Evolutionary conservation across 1,140 invertebrate species (phyloP).

Genomic region (Frieseomelitta varia): DNA sequence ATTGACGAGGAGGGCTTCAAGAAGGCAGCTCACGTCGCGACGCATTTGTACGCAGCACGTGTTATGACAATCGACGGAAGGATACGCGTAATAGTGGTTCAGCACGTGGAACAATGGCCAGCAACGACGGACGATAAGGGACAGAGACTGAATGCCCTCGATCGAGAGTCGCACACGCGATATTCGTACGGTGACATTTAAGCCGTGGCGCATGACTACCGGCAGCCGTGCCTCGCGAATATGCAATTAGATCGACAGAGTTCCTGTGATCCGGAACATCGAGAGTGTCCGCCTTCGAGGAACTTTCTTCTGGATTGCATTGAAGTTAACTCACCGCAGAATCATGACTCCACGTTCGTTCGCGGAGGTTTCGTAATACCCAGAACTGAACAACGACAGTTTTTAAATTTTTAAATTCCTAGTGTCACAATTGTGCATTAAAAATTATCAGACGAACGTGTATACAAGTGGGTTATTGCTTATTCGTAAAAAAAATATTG

Average conservation of each 20-base stretch:
- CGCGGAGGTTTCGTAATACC: too few relatives aligned
- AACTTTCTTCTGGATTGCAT: not conserved
- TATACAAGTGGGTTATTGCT: too few relatives aligned
- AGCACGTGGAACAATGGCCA: conserved; percentile 42
- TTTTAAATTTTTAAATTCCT: too few relatives aligned
- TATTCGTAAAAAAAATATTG: too few relatives aligned
- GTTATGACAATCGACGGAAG: conserved; percentile 46
- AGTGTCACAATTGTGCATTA: too few relatives aligned
- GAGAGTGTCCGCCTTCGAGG: not conserved
- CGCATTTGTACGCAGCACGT: conserved; percentile 32
- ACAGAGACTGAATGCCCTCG: conserved; percentile 41
- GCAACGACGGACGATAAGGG: conserved; percentile 22
- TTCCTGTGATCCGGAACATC: not conserved
- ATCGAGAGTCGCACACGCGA: conserved; percentile 39
- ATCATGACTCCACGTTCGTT: too few relatives aligned
- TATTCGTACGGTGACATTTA: conserved; percentile 45
- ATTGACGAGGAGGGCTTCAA: not conserved
- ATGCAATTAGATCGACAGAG: conserved; percentile 34
- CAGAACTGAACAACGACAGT: too few relatives aligned
- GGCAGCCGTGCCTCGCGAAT: conserved; percentile 35
- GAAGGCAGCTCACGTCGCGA: conserved; percentile 41
- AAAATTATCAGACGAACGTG: too few relatives aligned
- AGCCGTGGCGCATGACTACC: conserved; percentile 28
- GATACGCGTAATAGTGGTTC: conserved; percentile 54
- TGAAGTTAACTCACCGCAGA: too few relatives aligned